Percentiles rank a stretch among this genome's conserved stretches.
phyloP scores from a whole-genome alignment of 1,140 invertebrate species.

The Phortica variegata region DNA sequence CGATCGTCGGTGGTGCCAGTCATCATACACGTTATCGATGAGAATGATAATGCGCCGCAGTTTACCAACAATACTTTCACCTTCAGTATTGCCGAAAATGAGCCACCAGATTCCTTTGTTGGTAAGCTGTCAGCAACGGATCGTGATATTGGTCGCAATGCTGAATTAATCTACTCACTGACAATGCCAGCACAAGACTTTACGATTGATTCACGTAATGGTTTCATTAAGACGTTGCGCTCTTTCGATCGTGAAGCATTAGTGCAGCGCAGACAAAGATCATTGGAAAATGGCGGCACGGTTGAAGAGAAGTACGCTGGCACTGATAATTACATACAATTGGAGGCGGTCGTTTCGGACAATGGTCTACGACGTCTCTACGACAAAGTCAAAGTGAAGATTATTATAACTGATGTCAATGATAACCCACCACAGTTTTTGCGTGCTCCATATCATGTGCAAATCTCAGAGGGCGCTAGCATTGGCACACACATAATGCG shows the following conservation, averaged over 20 bases:
- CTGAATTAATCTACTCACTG: conserved; percentile 85
- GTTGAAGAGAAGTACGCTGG: conserved; percentile 40
- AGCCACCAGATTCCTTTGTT: conserved; percentile 83
- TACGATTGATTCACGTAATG: conserved; percentile 84
- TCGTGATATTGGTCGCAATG: conserved; percentile 86
- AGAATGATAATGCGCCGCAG: conserved; percentile 92
- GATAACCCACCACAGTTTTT: conserved; percentile 89
- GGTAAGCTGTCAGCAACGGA: conserved; percentile 88
- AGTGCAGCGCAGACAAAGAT: conserved; percentile 58
- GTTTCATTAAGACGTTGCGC: conserved; percentile 83
- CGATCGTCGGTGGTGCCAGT: conserved; percentile 81
- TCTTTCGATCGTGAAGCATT: conserved; percentile 86
- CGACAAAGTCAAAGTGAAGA: conserved; percentile 86
- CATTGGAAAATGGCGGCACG: conserved; percentile 3
- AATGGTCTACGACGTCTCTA: conserved; percentile 77
- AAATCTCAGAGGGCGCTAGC: conserved; percentile 79
- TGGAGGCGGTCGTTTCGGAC: conserved; percentile 85
- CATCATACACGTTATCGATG: conserved; percentile 89
- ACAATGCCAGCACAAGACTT: conserved; percentile 79
- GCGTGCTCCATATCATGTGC: conserved; percentile 77
- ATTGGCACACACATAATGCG: conserved; percentile 78
- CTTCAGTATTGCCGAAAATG: conserved; percentile 85
- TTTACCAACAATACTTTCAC: conserved; percentile 84
- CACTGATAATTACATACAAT: conserved; percentile 67
- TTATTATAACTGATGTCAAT: conserved; percentile 88